A percentile compares a stretch with the other conserved stretches of the same genome.
Conservation (phyloP, 2,888 invertebrate genomes). For the Anarsia innoxiella region DNA sequence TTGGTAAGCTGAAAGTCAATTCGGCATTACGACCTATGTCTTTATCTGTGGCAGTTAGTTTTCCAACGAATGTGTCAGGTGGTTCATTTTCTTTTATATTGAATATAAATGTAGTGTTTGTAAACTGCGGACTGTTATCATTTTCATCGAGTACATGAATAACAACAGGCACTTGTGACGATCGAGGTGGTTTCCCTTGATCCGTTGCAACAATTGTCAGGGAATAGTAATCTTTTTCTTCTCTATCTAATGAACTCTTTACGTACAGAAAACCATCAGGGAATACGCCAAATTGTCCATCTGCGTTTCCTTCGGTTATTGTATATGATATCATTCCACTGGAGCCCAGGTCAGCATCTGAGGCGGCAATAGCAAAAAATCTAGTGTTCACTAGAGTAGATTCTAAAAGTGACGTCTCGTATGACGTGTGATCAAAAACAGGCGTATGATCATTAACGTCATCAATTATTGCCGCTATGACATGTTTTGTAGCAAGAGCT, state of each 20-base stretch:
- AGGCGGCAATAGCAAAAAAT: slow-evolving; percentile 92
- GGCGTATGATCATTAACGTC: slow-evolving; percentile 98
- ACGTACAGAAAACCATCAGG: slow-evolving; percentile 96
- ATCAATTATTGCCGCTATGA: slow-evolving; percentile 81
- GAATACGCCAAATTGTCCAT: slow-evolving; percentile 93
- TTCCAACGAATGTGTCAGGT: slow-evolving; percentile 93
- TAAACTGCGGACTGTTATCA: slow-evolving; percentile 95
- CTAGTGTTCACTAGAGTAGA: slow-evolving; percentile 93
- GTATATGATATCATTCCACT: slow-evolving; percentile 88
- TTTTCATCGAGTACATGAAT: slow-evolving; percentile 97
- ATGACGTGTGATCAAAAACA: slow-evolving; percentile 92
- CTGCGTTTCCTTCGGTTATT: slow-evolving; percentile 90
- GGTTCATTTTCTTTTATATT: slow-evolving; percentile 92
- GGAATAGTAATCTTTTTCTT: slow-evolving; percentile 93
- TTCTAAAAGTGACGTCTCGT: slow-evolving; percentile 93
- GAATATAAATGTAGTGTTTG: slow-evolving; percentile 92
- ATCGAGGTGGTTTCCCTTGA: slow-evolving; percentile 83
- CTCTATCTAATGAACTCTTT: slow-evolving; percentile 89
- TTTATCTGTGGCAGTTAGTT: slow-evolving; percentile 89
- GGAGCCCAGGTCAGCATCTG: slow-evolving; percentile 88
- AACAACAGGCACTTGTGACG: slow-evolving; percentile 91
- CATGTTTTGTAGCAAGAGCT: slow-evolving; percentile 83
- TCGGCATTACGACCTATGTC: slow-evolving; percentile 96
- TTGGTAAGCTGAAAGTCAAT: slow-evolving; percentile 85
- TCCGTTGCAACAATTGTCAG: slow-evolving; percentile 89